A percentile compares a stretch with the other conserved stretches of the same genome.
phyloP scores from a whole-genome alignment of 2,797 vertebrate genomes.

The Sebastes elongatus region DNA sequence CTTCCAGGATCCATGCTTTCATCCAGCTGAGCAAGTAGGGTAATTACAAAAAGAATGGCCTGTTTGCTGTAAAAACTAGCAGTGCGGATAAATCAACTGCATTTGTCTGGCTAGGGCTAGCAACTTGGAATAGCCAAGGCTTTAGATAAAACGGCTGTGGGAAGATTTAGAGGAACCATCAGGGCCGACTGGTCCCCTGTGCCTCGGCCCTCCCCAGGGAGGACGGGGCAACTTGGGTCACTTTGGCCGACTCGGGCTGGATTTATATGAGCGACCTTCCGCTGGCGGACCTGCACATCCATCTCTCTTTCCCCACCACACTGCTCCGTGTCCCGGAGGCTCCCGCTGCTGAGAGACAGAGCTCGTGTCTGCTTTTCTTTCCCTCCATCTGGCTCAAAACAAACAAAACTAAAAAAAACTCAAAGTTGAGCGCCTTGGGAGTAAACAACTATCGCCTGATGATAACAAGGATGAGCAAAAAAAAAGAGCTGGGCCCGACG shows the following conservation, averaged over 20 bases:
- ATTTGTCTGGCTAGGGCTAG: constrained; percentile 44
- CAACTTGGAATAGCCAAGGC: constrained; percentile 43
- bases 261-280: constrained; percentile 69
- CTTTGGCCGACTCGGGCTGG: constrained; percentile 40
- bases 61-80: constrained; percentile 59
- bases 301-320: constrained; percentile 56
- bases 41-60: constrained; percentile 75
- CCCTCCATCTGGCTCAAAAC: constrained; percentile 57
- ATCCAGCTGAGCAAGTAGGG: constrained; percentile 56
- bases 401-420: constrained; percentile 7
- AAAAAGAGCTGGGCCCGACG: background rate
- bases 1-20: constrained; percentile 58
- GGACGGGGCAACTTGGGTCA: constrained; percentile 35
- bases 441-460: constrained; percentile 61
- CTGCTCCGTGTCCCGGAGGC: constrained; percentile 48
- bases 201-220: constrained; percentile 41
- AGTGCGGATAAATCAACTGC: constrained; percentile 63
- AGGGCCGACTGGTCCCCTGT: constrained; percentile 39
- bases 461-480: constrained; percentile 54
- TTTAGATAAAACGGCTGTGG: constrained; percentile 48
- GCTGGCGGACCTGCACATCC: constrained; percentile 58
- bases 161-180: constrained; percentile 72
- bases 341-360: constrained; percentile 64
- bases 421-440: constrained; percentile 56
- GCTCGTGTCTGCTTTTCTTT: constrained; percentile 48